Evolutionary conservation across 2,797 vertebrate species (phyloP).

Genomic region (Falco concolor): DNA sequence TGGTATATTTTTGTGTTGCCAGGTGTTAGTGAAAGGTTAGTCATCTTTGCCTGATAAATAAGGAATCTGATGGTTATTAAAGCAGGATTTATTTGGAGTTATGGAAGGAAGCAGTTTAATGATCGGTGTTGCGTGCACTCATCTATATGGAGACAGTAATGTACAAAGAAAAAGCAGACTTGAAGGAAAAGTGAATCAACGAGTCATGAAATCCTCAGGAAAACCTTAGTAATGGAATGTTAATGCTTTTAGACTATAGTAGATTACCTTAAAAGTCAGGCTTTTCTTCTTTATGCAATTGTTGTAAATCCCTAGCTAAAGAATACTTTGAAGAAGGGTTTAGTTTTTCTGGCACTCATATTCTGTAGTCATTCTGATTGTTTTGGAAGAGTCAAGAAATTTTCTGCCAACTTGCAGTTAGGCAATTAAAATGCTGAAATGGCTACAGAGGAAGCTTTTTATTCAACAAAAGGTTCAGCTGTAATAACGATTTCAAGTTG

Average conservation of each 20-base stretch:
- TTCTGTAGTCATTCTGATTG: constrained; percentile 75
- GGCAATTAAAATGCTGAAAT: constrained; percentile 70
- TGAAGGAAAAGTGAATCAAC: constrained; percentile 71
- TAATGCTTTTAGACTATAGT: constrained; percentile 85
- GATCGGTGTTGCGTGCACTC: constrained; percentile 44
- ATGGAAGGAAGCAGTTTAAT: constrained; percentile 71
- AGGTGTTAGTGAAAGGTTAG: constrained; percentile 12
- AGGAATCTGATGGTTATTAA: constrained; percentile 52
- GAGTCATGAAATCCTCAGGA: constrained; percentile 76
- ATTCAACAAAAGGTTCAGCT: constrained; percentile 54
- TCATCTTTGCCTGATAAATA: constrained; percentile 21
- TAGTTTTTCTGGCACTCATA: constrained; percentile 71
- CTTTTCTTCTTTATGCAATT: constrained; percentile 74
- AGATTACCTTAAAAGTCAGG: constrained; percentile 88
- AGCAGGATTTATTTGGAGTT: constrained; percentile 28
- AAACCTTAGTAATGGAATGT: constrained; percentile 81
- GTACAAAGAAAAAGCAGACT: constrained; percentile 66
- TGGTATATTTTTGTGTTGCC: neutral
- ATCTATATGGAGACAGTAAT: constrained; percentile 54
- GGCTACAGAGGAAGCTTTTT: constrained; percentile 58
- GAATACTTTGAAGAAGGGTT: constrained; percentile 76
- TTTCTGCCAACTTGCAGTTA: constrained; percentile 67
- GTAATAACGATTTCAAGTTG: constrained; percentile 66
- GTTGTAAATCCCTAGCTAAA: constrained; percentile 77
- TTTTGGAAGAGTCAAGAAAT: constrained; percentile 69